Percentiles rank a stretch among this genome's conserved stretches.
phyloP scores from a whole-genome alignment of 2,113 vertebrate species.

The Vicugna pacos region DNA sequence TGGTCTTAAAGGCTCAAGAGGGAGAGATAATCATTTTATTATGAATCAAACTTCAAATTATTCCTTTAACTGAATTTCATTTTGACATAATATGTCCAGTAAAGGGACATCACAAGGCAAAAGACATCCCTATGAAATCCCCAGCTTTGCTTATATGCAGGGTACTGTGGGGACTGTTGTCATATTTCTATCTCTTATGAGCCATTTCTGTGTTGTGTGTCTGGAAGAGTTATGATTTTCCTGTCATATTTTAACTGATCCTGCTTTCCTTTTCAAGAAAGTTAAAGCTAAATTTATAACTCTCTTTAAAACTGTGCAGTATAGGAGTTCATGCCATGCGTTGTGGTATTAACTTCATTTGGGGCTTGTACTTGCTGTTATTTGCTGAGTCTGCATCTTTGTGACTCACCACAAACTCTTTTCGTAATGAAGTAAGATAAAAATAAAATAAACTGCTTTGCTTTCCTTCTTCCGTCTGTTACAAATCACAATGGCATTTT shows the following conservation, averaged over 20 bases:
- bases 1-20: neutral
- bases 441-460: neutral
- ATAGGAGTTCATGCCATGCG: neutral
- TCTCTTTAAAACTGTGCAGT: neutral
- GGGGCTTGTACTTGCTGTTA: neutral
- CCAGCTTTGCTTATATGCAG: neutral
- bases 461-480: neutral
- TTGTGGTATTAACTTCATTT: neutral
- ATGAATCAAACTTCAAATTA: slow-evolving; percentile 24
- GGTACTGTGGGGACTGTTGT: neutral
- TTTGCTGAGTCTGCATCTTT: neutral
- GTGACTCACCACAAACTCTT: neutral
- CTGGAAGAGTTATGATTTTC: neutral
- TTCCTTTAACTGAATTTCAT: slow-evolving; percentile 6
- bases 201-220: neutral
- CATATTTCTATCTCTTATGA: neutral
- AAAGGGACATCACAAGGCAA: neutral
- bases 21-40: slow-evolving; percentile 4
- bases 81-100: neutral
- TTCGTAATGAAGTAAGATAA: neutral
- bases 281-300: neutral
- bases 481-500: neutral
- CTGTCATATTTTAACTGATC: neutral
- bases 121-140: neutral
- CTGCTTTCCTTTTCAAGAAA: neutral